These are phyloP conservation scores for Rhopalosiphum maidis DNA, from an alignment of 1,140 invertebrate genomes.

Conservation along the genomic window DNA sequence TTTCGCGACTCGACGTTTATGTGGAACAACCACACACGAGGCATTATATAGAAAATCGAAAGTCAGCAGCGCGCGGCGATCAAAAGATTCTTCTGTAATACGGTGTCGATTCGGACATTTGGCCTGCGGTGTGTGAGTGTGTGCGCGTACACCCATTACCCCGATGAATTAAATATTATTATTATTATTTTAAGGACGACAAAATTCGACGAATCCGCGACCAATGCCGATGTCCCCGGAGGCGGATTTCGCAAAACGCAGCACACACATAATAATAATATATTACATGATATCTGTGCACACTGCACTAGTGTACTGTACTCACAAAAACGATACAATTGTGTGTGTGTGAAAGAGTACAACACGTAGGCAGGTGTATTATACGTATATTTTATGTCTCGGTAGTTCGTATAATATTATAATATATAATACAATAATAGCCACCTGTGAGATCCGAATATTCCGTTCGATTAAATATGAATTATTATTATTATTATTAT, in stretches of 20 bases:
- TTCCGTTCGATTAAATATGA: not conserved
- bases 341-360: not conserved
- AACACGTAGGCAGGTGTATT: not conserved
- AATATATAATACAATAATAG: not conserved
- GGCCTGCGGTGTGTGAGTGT: slow-evolving; percentile 5
- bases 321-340: not conserved
- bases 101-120: slow-evolving; percentile 33
- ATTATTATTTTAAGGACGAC: slow-evolving; percentile 5
- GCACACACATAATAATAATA: not conserved
- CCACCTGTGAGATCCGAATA: not conserved
- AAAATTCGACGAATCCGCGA: not conserved
- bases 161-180: not conserved
- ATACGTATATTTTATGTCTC: not conserved
- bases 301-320: not conserved
- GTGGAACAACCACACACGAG: slow-evolving; percentile 29
- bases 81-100: slow-evolving; percentile 28
- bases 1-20: not conserved
- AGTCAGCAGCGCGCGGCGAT: not conserved
- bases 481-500: not conserved
- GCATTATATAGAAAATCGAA: slow-evolving; percentile 21
- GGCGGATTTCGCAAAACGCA: slow-evolving; percentile 37
- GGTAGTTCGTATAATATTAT: not conserved
- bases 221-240: not conserved
- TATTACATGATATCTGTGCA: not conserved
- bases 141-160: slow-evolving; percentile 24